Conservation (phyloP, 2,797 vertebrate genomes). For the Carduelis carduelis region DNA sequence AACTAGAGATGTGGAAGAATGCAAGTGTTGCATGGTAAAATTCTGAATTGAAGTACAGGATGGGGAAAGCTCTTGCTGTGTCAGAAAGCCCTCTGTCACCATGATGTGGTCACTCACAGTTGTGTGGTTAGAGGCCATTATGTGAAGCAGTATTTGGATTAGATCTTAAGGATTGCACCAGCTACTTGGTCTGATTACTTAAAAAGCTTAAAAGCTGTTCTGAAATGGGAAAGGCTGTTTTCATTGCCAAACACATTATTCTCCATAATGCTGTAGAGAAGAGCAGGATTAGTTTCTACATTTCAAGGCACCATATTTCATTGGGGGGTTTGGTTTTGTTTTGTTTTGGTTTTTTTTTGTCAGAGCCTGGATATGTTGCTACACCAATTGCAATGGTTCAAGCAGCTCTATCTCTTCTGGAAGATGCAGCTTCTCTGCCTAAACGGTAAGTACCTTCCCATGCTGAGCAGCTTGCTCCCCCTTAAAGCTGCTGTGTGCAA, state of each 20-base stretch:
- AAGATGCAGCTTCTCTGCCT: slow-evolving; percentile 83
- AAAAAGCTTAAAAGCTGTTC: neutral
- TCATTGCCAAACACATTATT: neutral
- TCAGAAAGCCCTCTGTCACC: neutral
- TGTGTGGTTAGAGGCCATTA: neutral
- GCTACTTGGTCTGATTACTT: neutral
- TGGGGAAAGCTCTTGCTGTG: neutral
- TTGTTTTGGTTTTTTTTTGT: neutral
- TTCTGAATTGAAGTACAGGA: neutral
- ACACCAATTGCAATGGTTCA: slow-evolving; percentile 95
- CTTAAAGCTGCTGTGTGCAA: neutral
- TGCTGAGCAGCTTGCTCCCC: neutral
- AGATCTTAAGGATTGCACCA: neutral
- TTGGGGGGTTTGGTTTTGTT: neutral
- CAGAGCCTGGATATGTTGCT: slow-evolving; percentile 88
- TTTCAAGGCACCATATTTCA: neutral
- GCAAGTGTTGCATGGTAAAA: neutral
- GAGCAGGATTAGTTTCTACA: neutral
- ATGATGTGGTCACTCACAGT: neutral
- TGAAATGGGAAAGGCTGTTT: neutral
- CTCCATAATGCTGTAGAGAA: neutral
- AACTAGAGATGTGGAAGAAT: neutral
- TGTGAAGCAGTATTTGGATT: neutral
- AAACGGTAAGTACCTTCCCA: slow-evolving; percentile 78
- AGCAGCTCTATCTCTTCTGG: slow-evolving; percentile 87